Base-by-base conservation (phyloP, 2,888 invertebrate species). In the Hofmannophila pseudospretella region DNA sequence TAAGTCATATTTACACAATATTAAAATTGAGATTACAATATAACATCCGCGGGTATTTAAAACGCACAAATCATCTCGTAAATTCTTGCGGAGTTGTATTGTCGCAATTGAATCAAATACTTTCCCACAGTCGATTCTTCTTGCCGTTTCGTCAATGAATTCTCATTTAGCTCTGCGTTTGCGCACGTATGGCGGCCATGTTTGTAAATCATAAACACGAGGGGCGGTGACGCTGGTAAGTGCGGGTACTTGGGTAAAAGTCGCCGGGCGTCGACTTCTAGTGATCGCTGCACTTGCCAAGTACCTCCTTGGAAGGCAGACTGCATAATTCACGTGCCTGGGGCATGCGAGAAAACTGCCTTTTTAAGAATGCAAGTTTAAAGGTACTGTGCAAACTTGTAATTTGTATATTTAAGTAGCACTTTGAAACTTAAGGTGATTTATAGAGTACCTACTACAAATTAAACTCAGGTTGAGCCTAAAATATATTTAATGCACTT, bases 101-200 rank as follows among this genome's bases (percentile, higher is more conserved):
- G 44, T 53, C 50, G 47, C 37, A 42, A 45, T 42, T 43, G 42
- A 50, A 58, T 45, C 44, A 45, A 49, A 62, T 56, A 58, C 60
- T 58, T 67, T 65, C 59, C 49, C 62, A 68, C 58, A 65, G 54
- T 60, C 47, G 40, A 45, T 49, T 50, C 45, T 39, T 51, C 51
- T 53, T 40, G 47, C 47, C 42, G 52, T 61, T 66, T 63, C 46
- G 57, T 54, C 53, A 59, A 62, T 54, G 49, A 56, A 50, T 56
- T 57, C 45, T 51, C 50, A 45, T 49, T 51, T 37, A 32, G 35
- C 29, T 29, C 40, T 23, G 23, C 23, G 23, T n/a, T 36, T 34
- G 45, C 41, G 40, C 45, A 40, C 42, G 47, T 19, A 7, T 27
- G 11, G 7, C 10, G 19, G 14, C 9, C 19, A 42, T 58, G 50